Evolutionary conservation across 2,113 vertebrate species (phyloP).

Genomic region (Ctenodactylus gundi): DNA sequence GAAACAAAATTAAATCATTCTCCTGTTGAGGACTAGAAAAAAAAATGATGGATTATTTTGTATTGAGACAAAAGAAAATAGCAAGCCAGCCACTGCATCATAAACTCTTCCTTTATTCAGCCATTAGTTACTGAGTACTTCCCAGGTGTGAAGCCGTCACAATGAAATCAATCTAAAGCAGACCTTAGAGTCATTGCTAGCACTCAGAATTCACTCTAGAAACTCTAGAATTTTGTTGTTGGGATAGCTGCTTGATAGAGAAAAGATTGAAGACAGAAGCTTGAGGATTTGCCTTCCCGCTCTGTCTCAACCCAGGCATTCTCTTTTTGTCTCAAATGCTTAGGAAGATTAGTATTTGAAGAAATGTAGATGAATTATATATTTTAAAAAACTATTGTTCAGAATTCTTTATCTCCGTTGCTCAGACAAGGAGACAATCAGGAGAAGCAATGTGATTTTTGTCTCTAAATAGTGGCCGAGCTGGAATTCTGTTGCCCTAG

Average conservation of each 20-base stretch:
- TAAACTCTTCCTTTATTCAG: neutral
- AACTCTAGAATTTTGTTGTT: neutral
- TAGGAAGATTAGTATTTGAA: neutral
- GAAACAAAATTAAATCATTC: neutral
- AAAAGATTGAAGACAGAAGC: neutral
- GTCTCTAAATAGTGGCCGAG: neutral
- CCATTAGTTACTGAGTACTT: neutral
- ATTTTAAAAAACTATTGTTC: neutral
- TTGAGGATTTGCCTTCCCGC: neutral
- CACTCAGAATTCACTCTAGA: neutral
- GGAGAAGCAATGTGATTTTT: neutral
- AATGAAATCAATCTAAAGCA: neutral
- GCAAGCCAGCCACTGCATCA: neutral
- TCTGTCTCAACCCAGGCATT: neutral
- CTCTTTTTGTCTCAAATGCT: neutral
- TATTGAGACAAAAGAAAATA: neutral
- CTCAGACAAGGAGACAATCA: neutral
- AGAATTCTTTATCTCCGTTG: neutral
- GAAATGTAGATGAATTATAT: neutral
- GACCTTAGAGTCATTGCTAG: neutral
- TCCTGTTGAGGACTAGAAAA: neutral
- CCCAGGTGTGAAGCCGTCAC: neutral
- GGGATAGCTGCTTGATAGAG: neutral
- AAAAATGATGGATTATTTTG: neutral
- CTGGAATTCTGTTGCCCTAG: neutral